Conservation (phyloP, 2,888 invertebrate genomes). For the Macropis europaea region DNA sequence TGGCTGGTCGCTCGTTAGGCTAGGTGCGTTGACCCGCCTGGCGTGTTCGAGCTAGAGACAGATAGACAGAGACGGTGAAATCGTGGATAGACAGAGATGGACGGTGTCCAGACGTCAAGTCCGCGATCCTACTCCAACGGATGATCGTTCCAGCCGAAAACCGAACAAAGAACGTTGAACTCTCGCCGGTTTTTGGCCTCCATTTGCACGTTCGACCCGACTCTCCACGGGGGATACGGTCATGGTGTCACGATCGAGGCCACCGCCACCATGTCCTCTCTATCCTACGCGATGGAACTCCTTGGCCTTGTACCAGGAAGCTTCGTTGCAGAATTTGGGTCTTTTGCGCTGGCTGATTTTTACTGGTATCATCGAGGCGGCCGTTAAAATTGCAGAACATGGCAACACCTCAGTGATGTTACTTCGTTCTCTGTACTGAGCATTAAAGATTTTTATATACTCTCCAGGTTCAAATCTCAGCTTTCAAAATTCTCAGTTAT, state of each 20-base stretch:
- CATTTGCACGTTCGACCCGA: conserved; percentile 44
- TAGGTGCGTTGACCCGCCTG: conserved; percentile 77
- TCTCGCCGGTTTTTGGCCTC: conserved; percentile 25
- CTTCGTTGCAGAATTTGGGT: no score
- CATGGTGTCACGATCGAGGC: conserved; percentile 50
- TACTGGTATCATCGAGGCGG: no score
- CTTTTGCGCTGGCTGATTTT: no score
- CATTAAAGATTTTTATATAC: no score
- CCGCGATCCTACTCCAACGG: conserved; percentile 58
- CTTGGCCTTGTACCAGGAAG: no score
- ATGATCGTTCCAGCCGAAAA: conserved; percentile 58
- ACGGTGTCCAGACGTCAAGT: conserved; percentile 59
- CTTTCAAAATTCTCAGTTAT: no score
- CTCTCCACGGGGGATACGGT: conserved; percentile 43
- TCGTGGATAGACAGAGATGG: conserved; percentile 10
- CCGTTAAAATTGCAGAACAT: no score
- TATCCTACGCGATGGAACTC: no score
- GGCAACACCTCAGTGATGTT: no score
- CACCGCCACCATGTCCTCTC: no score
- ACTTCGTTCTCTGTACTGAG: no score
- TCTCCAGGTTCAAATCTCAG: no score
- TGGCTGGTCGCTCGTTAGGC: conserved; percentile 73
- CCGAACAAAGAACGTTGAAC: conserved; percentile 57
- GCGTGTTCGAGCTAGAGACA: conserved; percentile 67
- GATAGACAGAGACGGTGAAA: conserved; percentile 49